A percentile compares a stretch with the other conserved stretches of the same genome.
These are phyloP conservation scores for Myodes glareolus DNA, from an alignment of 2,113 vertebrate species.

Conservation along the genomic window DNA sequence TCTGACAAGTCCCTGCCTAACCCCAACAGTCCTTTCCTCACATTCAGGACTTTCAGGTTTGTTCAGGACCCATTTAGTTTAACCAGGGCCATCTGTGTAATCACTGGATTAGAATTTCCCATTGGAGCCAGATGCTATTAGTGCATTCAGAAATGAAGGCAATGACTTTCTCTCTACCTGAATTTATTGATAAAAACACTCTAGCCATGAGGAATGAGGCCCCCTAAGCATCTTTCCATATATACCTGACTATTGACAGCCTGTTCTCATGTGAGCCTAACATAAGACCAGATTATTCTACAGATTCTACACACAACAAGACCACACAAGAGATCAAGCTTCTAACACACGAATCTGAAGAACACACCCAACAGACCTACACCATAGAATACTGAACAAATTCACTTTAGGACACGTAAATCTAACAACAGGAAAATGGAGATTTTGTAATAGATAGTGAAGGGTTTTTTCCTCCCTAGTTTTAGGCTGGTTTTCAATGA, in stretches of 20 bases:
- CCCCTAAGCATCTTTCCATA: background rate
- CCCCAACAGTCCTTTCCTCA: background rate
- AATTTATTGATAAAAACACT: background rate
- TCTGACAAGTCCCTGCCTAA: background rate
- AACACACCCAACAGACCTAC: background rate
- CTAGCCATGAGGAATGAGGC: too few relatives aligned
- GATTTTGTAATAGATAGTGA: background rate
- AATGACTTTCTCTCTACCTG: too few relatives aligned
- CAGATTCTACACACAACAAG: background rate
- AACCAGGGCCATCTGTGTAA: background rate
- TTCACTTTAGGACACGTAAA: background rate
- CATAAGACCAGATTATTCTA: background rate
- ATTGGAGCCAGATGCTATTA: background rate
- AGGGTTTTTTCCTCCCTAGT: background rate
- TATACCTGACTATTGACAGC: background rate
- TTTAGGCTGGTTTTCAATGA: background rate
- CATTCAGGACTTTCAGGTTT: background rate
- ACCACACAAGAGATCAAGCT: background rate
- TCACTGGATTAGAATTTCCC: background rate
- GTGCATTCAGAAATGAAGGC: background rate
- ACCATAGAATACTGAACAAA: background rate
- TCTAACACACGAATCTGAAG: background rate
- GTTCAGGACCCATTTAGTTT: background rate
- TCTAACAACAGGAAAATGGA: background rate
- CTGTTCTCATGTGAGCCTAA: background rate